Evolutionary conservation across 2,113 vertebrate genomes (phyloP).

Genomic region (Abramis brama): DNA sequence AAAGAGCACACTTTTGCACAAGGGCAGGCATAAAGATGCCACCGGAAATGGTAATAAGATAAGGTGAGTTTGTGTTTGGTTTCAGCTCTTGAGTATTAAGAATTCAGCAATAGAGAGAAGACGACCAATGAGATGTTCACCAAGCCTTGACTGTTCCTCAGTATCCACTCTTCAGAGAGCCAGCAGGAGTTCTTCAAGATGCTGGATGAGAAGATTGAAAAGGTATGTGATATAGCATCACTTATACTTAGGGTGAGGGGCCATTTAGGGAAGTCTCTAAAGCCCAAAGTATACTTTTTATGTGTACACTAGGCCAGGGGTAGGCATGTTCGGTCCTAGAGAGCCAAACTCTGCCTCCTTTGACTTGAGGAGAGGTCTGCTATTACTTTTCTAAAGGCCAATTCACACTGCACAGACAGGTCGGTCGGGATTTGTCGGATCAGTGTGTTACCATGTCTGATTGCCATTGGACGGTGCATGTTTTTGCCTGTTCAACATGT

Average conservation of each 20-base stretch:
- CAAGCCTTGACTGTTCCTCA: conserved; percentile 55
- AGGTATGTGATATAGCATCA: conserved; percentile 69
- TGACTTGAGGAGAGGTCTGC: too few relatives aligned
- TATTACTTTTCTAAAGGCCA: too few relatives aligned
- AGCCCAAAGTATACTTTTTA: neutral
- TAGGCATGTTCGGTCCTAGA: too few relatives aligned
- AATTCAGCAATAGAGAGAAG: neutral
- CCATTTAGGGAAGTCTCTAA: neutral
- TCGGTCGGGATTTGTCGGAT: too few relatives aligned
- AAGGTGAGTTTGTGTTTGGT: conserved; percentile 63
- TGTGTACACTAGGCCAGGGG: too few relatives aligned
- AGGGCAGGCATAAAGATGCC: conserved; percentile 64
- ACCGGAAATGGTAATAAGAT: conserved; percentile 73
- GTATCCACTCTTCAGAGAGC: conserved; percentile 91
- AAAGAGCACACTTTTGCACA: conserved; percentile 73
- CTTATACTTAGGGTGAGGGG: neutral
- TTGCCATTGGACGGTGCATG: too few relatives aligned
- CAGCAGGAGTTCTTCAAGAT: conserved; percentile 92
- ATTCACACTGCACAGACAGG: too few relatives aligned
- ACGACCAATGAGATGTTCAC: conserved; percentile 2
- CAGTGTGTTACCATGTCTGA: too few relatives aligned
- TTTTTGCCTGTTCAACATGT: too few relatives aligned
- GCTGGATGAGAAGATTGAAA: conserved; percentile 92
- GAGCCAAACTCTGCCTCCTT: too few relatives aligned
- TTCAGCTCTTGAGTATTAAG: neutral